A percentile compares a stretch with the other conserved stretches of the same genome.
Evolutionary conservation across 2,797 vertebrate species (phyloP).

Genomic region (Melanotaenia trifasciata): DNA sequence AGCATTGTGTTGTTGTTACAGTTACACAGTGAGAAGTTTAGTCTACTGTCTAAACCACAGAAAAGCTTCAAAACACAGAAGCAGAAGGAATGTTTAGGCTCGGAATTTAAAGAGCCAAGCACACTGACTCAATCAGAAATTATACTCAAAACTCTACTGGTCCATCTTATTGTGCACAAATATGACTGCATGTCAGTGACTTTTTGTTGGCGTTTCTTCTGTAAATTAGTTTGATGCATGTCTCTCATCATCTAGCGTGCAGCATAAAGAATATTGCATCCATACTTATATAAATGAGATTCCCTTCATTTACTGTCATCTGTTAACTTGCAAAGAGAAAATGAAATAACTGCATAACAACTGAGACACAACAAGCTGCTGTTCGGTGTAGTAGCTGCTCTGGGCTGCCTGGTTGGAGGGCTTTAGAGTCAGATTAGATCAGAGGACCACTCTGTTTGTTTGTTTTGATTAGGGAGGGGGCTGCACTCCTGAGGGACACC

Average conservation of each 20-base stretch:
- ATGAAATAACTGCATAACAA: conserved; percentile 3
- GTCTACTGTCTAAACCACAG: conserved; percentile 72
- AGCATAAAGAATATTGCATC: neutral
- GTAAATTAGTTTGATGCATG: neutral
- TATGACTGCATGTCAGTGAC: conserved; percentile 15
- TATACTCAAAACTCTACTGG: conserved; percentile 15
- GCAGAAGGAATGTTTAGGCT: conserved; percentile 64
- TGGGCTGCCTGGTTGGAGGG: conserved; percentile 60
- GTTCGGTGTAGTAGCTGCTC: conserved; percentile 52
- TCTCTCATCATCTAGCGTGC: conserved; percentile 3
- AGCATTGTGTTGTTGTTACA: conserved; percentile 71
- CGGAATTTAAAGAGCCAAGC: conserved; percentile 47
- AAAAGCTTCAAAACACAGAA: conserved; percentile 70
- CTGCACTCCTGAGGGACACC: conserved; percentile 64
- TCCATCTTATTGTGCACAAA: conserved; percentile 9
- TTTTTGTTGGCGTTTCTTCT: conserved; percentile 8
- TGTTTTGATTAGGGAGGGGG: conserved; percentile 82
- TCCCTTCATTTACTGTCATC: neutral
- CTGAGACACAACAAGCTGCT: conserved; percentile 19
- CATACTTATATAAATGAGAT: conserved; percentile 1
- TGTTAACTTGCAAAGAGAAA: neutral
- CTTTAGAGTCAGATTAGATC: conserved; percentile 76
- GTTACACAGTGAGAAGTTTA: conserved; percentile 74
- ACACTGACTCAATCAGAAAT: conserved; percentile 48
- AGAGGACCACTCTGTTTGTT: conserved; percentile 82